phyloP scores from a whole-genome alignment of 2,888 invertebrate species.

The Itoplectis maculator region DNA sequence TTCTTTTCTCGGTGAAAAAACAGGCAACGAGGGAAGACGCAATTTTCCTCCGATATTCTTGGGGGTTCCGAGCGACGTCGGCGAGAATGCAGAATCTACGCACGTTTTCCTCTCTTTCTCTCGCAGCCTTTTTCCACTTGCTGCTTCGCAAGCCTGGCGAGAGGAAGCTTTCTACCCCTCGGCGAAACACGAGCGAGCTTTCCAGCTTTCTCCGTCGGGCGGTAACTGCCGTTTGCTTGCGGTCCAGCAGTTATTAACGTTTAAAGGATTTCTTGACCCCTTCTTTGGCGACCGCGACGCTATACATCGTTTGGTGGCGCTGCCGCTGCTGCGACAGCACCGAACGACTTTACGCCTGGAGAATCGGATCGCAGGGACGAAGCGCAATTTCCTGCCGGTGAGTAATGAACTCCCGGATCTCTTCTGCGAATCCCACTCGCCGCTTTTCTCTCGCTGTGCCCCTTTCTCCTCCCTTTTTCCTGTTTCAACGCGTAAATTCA shows the following conservation, averaged over 20 bases:
- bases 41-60: slow-evolving; percentile 37
- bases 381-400: slow-evolving; percentile 61
- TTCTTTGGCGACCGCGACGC: slow-evolving; percentile 11
- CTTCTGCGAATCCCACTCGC: slow-evolving; percentile 42
- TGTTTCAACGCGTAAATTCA: slow-evolving; percentile 58
- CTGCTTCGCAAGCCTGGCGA: slow-evolving; percentile 19
- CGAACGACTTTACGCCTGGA: slow-evolving; percentile 27
- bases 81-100: slow-evolving; percentile 16
- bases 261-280: slow-evolving; percentile 59
- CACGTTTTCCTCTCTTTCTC: slow-evolving; percentile 9
- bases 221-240: slow-evolving; percentile 38
- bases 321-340: slow-evolving; percentile 19
- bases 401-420: slow-evolving; percentile 61
- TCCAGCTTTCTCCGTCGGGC: slow-evolving; percentile 27
- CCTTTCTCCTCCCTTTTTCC: slow-evolving; percentile 7
- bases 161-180: not conserved
- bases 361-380: slow-evolving; percentile 40
- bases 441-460: not conserved
- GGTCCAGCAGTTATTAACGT: slow-evolving; percentile 60
- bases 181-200: slow-evolving; percentile 24
- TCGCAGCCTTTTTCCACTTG: not conserved
- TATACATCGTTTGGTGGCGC: slow-evolving; percentile 14
- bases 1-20: not conserved
- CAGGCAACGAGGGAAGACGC: slow-evolving; percentile 17
- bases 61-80: not conserved